These are phyloP conservation scores for Arizona elegans DNA, from an alignment of 2,113 vertebrate species.

Conservation along the genomic window DNA sequence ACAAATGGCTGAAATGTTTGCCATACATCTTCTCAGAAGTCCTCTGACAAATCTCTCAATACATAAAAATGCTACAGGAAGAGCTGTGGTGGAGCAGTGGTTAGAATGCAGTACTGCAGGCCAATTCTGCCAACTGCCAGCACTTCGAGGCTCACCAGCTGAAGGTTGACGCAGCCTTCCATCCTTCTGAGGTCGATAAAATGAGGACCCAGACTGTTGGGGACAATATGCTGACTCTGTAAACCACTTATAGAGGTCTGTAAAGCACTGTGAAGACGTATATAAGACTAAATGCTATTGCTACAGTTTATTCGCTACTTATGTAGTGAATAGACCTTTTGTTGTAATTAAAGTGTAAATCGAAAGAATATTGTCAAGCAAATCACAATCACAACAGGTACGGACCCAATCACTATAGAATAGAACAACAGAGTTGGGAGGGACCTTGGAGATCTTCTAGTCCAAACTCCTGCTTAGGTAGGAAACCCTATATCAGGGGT, in stretches of 20 bases:
- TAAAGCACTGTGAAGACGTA: not conserved
- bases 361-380: not conserved
- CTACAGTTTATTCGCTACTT: not conserved
- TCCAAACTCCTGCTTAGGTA: not conserved
- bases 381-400: not conserved
- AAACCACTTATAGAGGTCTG: not conserved
- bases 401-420: not conserved
- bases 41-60: not conserved
- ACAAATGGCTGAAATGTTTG: not conserved
- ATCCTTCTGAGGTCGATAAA: not conserved
- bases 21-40: not conserved
- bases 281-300: too few relatives aligned
- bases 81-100: not conserved
- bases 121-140: not conserved
- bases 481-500: not conserved
- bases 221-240: not conserved
- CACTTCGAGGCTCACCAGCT: not conserved
- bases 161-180: not conserved
- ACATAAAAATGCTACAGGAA: not conserved
- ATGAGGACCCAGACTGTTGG: not conserved
- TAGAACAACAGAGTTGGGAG: not conserved
- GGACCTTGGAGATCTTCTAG: not conserved
- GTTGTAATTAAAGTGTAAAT: not conserved
- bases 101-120: not conserved
- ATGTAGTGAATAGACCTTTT: not conserved